phyloP scores from a whole-genome alignment of 2,888 invertebrate genomes.

The Trypoxylon attenuatum region DNA sequence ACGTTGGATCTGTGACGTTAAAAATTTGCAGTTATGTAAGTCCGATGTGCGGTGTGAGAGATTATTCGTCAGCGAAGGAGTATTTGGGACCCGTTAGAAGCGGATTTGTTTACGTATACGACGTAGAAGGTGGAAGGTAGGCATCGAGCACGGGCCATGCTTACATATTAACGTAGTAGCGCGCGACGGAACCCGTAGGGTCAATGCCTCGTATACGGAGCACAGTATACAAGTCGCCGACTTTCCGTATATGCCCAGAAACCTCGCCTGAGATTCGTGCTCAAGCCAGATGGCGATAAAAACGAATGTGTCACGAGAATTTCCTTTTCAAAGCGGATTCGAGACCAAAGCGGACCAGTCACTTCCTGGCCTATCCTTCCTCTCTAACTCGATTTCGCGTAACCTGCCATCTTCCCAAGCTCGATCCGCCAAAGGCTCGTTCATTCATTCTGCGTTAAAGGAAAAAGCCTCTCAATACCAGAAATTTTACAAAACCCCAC shows the following conservation, averaged over 20 bases:
- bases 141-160: background rate
- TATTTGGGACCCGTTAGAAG: constrained; percentile 55
- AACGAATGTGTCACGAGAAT: constrained; percentile 73
- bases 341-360: constrained; percentile 1
- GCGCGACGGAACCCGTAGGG: constrained; percentile 54
- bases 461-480: too few species aligned
- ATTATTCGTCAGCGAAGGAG: background rate
- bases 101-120: constrained; percentile 53
- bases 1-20: constrained; percentile 6
- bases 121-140: constrained; percentile 6
- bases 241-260: constrained; percentile 64
- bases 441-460: too few species aligned
- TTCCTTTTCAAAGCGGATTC: constrained; percentile 71
- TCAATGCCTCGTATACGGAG: constrained; percentile 73
- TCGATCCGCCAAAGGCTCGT: too few species aligned
- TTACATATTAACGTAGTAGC: constrained; percentile 21
- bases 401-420: too few species aligned
- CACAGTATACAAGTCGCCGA: constrained; percentile 63
- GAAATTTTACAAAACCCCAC: too few species aligned
- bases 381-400: background rate
- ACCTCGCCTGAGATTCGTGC: constrained; percentile 65
- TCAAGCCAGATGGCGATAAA: constrained; percentile 63
- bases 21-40: constrained; percentile 49
- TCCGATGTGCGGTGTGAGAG: constrained; percentile 9
- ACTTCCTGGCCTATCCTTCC: too few species aligned